Conservation (phyloP, 2,888 invertebrate genomes). For the Teinopalpus imperialis region DNA sequence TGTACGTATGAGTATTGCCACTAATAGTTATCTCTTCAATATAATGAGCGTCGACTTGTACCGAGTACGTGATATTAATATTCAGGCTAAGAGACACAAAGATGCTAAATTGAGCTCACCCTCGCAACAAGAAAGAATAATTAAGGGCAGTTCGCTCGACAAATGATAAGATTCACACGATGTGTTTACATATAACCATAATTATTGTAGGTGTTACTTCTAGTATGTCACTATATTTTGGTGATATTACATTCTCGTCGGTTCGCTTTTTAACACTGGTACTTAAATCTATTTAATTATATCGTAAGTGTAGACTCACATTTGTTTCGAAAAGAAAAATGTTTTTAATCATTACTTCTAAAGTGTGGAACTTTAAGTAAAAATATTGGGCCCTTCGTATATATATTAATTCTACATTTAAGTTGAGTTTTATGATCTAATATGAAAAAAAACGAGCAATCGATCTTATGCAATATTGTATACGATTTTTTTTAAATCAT, state of each 20-base stretch:
- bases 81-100: not conserved
- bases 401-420: too few species aligned
- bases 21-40: not conserved
- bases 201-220: not conserved
- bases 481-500: too few species aligned
- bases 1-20: too few species aligned
- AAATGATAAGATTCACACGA: not conserved
- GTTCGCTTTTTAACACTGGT: conserved; percentile 44
- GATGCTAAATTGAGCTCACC: not conserved
- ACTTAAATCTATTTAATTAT: conserved; percentile 34
- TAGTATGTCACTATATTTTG: too few species aligned
- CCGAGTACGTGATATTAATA: conserved; percentile 2
- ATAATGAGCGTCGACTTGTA: conserved; percentile 3
- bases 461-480: too few species aligned
- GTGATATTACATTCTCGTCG: too few species aligned
- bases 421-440: too few species aligned
- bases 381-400: too few species aligned
- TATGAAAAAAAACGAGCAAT: too few species aligned
- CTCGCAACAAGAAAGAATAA: not conserved
- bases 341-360: too few species aligned
- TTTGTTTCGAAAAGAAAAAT: conserved; percentile 33
- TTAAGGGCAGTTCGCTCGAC: not conserved
- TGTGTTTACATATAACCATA: not conserved
- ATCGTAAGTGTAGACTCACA: conserved; percentile 40
- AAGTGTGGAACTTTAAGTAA: too few species aligned